Base-by-base conservation (phyloP, 2,113 vertebrate genomes). In the Ariopsis seemanni region DNA sequence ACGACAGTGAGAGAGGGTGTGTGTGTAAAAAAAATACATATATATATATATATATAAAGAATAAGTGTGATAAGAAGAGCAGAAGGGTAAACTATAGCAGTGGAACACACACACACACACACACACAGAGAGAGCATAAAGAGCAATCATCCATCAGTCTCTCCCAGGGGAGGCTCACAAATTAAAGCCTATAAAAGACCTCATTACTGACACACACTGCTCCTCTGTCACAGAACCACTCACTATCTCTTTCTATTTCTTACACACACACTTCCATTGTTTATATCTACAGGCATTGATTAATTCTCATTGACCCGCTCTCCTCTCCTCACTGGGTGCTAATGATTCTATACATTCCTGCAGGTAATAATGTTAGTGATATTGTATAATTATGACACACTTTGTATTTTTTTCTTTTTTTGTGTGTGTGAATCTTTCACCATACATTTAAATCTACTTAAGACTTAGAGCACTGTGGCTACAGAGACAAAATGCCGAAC, bases 101-200 rank as follows among this genome's bases (percentile, higher is more conserved):
- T 1, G 2, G 17, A 25, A 82, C 5, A 8, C 5, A 30, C 8
- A 69, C 10, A 83, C 42, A 63, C 25, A 74, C 60, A 63, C 57
- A 63, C 42, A 77, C 25, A 75, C 58, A 92, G 90, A 92, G 91
- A 90, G 90, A 91, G 88, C 57, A 77, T 85, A 86, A 71, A 81
- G 82, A 77, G 81, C 57, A 72, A 85, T 85, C 83, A 93, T 93
- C 91, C 90, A 92, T 93, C 93, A 94, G 88, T 90, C 86, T 55
- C 80, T 95, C 93, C 91, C 92, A 88, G 87, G 88, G 85, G 92
- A 92, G 85, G 85, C 75, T 91, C 94, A 95, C 88, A 92, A 94
- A 94, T 93, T 89, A 92, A 92, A 94, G 92, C 88, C 90, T 90
- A 90, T 94, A 94, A 94, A 96, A 92, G 91, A 88, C 87, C 92